Evolutionary conservation across 1,140 invertebrate species (phyloP).

Genomic region (Aphis gossypii): DNA sequence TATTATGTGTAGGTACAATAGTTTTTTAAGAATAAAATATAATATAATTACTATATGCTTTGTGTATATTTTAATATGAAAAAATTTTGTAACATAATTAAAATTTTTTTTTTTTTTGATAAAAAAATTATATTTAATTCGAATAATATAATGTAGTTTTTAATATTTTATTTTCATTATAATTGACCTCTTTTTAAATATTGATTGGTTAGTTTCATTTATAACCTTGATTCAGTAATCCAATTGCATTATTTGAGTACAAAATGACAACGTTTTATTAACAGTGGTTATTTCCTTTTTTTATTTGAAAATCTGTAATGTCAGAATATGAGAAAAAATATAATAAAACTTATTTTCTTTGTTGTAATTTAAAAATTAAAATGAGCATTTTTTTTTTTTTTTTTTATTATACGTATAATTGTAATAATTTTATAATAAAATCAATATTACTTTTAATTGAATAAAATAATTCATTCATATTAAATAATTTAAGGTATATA

Average conservation of each 20-base stretch:
- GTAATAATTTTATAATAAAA: not conserved
- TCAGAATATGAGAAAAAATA: not conserved
- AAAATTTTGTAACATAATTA: not conserved
- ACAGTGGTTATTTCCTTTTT: not conserved
- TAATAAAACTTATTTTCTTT: not conserved
- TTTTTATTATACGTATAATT: not conserved
- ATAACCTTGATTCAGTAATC: not conserved
- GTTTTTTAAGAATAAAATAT: not conserved
- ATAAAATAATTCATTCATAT: not conserved
- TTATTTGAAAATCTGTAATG: not conserved
- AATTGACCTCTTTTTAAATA: not conserved
- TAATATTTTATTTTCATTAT: not conserved
- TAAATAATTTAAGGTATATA: not conserved
- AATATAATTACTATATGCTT: not conserved
- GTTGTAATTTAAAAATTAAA: not conserved
- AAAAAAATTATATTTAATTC: not conserved
- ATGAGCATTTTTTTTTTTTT: not conserved
- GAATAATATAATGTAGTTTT: not conserved
- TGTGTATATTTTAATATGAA: not conserved
- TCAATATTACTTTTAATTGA: not conserved
- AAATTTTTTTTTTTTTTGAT: not conserved
- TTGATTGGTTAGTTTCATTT: not conserved
- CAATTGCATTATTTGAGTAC: not conserved
- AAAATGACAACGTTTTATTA: not conserved
- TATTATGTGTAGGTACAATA: not conserved